Conservation (phyloP, 2,888 invertebrate species). For the Leptarthrus brevirostris region DNA sequence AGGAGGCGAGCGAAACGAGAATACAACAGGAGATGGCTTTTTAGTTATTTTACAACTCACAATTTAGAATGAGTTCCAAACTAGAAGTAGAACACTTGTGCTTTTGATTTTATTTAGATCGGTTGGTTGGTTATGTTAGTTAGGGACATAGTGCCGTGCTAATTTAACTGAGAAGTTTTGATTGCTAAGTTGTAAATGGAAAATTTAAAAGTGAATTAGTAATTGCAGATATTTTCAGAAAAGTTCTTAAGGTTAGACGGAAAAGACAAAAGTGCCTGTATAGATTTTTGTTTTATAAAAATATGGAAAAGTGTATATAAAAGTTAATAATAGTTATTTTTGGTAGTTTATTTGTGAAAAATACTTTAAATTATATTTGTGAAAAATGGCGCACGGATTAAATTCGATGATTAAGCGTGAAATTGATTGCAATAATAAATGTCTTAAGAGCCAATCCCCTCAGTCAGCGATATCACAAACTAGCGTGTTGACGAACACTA, state of each 20-base stretch:
- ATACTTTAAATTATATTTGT: conserved; percentile 46
- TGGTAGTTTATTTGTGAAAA: conserved; percentile 47
- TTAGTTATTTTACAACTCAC: conserved; percentile 52
- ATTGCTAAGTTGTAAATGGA: neutral
- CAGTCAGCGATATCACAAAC: conserved; percentile 16
- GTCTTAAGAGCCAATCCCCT: conserved; percentile 51
- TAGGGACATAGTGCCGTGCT: conserved; percentile 9
- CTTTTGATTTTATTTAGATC: conserved; percentile 65
- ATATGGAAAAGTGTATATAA: neutral
- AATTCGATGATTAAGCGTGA: conserved; percentile 69
- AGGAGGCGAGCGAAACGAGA: conserved; percentile 44
- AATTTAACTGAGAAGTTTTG: neutral
- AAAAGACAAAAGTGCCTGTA: conserved; percentile 42
- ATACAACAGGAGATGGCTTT: conserved; percentile 35
- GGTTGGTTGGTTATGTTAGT: conserved; percentile 55
- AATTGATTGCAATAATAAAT: conserved; percentile 60
- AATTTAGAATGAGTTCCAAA: conserved; percentile 56
- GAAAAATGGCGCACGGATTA: conserved; percentile 71
- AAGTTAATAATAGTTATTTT: neutral
- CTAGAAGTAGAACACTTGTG: conserved; percentile 65
- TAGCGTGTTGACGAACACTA: conserved; percentile 23
- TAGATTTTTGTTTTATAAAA: conserved; percentile 7
- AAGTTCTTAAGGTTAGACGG: neutral
- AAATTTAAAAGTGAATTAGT: neutral
- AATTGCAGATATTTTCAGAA: neutral